Evolutionary conservation across 30 jellyfish, hydroid and myxozoan species (phyloP).

Genomic region (Phacellophora camtschatica): DNA sequence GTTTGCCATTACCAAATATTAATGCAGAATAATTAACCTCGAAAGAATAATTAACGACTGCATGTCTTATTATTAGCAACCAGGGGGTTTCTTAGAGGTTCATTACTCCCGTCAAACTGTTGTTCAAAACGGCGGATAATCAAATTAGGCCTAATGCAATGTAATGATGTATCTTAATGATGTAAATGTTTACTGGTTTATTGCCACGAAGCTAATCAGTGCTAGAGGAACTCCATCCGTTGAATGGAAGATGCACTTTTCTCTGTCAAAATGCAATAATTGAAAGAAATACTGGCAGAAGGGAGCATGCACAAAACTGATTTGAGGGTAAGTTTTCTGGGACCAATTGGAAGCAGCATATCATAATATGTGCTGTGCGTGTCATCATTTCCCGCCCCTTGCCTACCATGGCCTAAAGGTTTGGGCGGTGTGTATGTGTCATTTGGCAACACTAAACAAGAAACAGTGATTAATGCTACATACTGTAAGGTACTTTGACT

Average conservation of each 20-base stretch:
- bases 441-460: too few relatives aligned
- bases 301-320: not conserved
- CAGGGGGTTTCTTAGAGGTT: not conserved
- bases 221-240: not conserved
- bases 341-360: too few relatives aligned
- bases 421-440: too few relatives aligned
- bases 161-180: not conserved
- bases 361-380: too few relatives aligned
- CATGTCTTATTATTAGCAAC: not conserved
- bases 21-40: not conserved
- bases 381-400: too few relatives aligned
- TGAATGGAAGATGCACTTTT: not conserved
- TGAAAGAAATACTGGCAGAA: not conserved
- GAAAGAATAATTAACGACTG: not conserved
- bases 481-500: too few relatives aligned
- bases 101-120: not conserved
- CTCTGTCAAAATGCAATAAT: not conserved
- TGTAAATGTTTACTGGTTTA: not conserved
- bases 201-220: not conserved
- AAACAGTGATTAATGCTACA: too few relatives aligned
- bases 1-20: constrained; percentile 21
- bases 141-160: not conserved
- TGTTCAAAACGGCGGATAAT: not conserved
- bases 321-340: not conserved
- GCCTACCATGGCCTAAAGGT: too few relatives aligned